These are phyloP conservation scores for Tetranychus piercei DNA, from an alignment of 2,888 invertebrate genomes.

Conservation along the genomic window DNA sequence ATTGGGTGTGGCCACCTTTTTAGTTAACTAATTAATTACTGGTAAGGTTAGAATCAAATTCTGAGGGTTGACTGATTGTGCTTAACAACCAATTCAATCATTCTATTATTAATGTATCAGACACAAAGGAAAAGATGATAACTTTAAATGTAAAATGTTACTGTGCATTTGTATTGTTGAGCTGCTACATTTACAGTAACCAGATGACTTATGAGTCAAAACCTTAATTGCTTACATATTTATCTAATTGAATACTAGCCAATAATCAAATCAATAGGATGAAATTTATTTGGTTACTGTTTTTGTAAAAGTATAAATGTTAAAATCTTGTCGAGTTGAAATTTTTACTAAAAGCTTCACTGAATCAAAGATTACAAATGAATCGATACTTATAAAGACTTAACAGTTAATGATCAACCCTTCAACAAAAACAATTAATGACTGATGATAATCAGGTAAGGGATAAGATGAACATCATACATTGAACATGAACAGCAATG, in stretches of 20 bases:
- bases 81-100: background rate
- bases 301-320: background rate
- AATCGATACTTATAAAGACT: too few relatives aligned
- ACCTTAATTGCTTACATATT: background rate
- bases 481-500: too few relatives aligned
- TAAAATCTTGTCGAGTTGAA: background rate
- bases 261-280: background rate
- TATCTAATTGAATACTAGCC: background rate
- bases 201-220: background rate
- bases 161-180: too few relatives aligned
- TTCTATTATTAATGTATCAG: background rate
- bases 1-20: background rate
- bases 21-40: background rate
- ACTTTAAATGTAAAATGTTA: too few relatives aligned
- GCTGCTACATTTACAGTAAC: background rate
- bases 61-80: background rate
- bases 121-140: too few relatives aligned
- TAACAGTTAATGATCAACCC: too few relatives aligned
- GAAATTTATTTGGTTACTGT: background rate
- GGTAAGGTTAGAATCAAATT: background rate
- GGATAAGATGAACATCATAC: too few relatives aligned
- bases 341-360: background rate
- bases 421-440: too few relatives aligned
- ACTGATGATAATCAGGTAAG: too few relatives aligned
- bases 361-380: background rate